phyloP scores from a whole-genome alignment of 2,113 vertebrate genomes.

The Corapipo altera region DNA sequence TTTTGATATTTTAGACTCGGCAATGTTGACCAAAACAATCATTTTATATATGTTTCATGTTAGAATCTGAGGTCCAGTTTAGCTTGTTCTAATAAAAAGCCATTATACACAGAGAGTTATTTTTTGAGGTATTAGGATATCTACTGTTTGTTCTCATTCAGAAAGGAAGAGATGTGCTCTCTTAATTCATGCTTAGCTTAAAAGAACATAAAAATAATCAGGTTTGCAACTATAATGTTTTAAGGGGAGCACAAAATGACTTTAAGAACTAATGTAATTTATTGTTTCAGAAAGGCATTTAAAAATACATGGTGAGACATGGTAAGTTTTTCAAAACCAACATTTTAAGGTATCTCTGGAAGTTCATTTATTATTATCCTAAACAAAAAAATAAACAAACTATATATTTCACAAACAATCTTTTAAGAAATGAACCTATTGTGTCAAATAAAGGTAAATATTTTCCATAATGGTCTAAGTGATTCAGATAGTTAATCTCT shows the following conservation, averaged over 20 bases:
- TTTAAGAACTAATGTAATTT: neutral
- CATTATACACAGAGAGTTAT: neutral
- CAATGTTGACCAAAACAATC: neutral
- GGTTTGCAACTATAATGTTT: neutral
- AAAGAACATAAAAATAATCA: neutral
- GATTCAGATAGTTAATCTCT: neutral
- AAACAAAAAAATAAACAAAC: neutral
- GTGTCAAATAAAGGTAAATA: neutral
- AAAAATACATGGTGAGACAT: neutral
- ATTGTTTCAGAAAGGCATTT: neutral
- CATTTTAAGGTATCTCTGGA: neutral
- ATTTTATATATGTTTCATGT: neutral
- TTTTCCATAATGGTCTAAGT: neutral
- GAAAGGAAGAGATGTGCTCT: neutral
- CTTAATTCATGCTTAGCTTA: constrained; percentile 6
- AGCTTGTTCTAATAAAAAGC: constrained; percentile 3
- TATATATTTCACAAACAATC: neutral
- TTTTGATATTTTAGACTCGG: neutral
- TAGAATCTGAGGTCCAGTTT: neutral
- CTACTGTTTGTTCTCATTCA: neutral
- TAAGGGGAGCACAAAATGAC: neutral
- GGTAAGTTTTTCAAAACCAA: neutral
- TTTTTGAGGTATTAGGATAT: constrained; percentile 19
- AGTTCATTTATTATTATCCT: neutral
- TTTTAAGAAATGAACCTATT: neutral